A percentile compares a stretch with the other conserved stretches of the same genome.
These are phyloP conservation scores for Ephialtes manifestator DNA, from an alignment of 2,888 invertebrate genomes.

Conservation along the genomic window DNA sequence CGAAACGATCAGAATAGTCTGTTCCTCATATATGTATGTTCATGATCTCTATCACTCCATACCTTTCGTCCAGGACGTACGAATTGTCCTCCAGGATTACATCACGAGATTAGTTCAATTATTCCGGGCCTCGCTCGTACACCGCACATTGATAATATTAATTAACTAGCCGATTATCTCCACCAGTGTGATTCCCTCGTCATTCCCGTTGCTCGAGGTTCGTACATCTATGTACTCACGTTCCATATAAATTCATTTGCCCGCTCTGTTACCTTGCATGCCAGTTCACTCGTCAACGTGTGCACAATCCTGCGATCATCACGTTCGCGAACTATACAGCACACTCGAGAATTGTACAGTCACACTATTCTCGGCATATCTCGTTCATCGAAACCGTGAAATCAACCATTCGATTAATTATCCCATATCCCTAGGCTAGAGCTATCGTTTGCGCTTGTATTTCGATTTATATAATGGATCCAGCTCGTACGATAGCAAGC, in stretches of 20 bases:
- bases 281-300: constrained; percentile 36
- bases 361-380: constrained; percentile 2
- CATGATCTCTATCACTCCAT: constrained; percentile 37
- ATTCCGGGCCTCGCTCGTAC: constrained; percentile 46
- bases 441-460: neutral
- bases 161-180: constrained; percentile 70
- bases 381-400: constrained; percentile 21
- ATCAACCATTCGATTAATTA: constrained; percentile 60
- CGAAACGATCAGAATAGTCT: neutral
- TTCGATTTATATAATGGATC: neutral
- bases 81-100: constrained; percentile 59
- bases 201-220: constrained; percentile 57
- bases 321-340: constrained; percentile 50
- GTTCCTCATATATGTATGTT: constrained; percentile 20
- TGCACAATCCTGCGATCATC: constrained; percentile 61
- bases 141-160: constrained; percentile 70
- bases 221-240: constrained; percentile 41
- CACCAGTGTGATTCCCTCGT: constrained; percentile 44
- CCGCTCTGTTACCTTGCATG: neutral
- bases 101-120: constrained; percentile 64
- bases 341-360: constrained; percentile 19
- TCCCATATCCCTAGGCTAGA: constrained; percentile 19
- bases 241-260: constrained; percentile 48
- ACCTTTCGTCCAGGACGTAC: constrained; percentile 36
- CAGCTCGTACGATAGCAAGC: neutral